Conservation (phyloP, 2,888 invertebrate genomes). For the Coenonympha arcania region DNA sequence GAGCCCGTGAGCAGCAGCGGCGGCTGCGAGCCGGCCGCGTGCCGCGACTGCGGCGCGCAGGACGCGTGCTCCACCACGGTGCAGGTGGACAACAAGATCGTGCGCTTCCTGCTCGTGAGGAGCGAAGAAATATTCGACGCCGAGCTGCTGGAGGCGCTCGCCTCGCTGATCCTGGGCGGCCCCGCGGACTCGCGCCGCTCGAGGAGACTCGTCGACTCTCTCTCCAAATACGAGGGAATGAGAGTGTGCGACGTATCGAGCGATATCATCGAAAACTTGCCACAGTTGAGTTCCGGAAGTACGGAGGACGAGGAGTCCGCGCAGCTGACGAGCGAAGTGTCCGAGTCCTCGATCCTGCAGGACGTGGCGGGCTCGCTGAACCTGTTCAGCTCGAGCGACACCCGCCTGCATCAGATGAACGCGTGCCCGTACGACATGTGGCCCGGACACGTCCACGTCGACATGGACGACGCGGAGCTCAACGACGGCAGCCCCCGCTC, state of each 20-base stretch:
- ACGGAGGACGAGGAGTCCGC: constrained; percentile 44
- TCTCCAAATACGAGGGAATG: constrained; percentile 61
- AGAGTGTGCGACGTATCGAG: constrained; percentile 59
- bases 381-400: constrained; percentile 56
- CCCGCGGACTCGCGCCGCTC: constrained; percentile 49
- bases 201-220: constrained; percentile 52
- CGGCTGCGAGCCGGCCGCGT: constrained; percentile 37
- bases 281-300: constrained; percentile 39
- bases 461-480: constrained; percentile 46
- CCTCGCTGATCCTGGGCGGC: constrained; percentile 64
- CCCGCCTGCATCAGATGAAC: constrained; percentile 54
- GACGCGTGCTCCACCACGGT: constrained; percentile 42
- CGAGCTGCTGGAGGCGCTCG: constrained; percentile 67
- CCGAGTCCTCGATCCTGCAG: constrained; percentile 56
- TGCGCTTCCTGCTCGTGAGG: constrained; percentile 70
- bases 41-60: constrained; percentile 43
- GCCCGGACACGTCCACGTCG: constrained; percentile 58
- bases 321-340: constrained; percentile 41
- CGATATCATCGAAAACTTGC: constrained; percentile 59
- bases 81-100: constrained; percentile 66
- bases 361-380: constrained; percentile 67
- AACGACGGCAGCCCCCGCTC: constrained; percentile 51
- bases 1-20: constrained; percentile 45
- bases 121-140: constrained; percentile 70
- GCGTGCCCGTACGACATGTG: constrained; percentile 62